These are phyloP conservation scores for Lytechinus variegatus DNA, from an alignment of 35 echinoderm and acorn worm genomes.

Conservation along the genomic window DNA sequence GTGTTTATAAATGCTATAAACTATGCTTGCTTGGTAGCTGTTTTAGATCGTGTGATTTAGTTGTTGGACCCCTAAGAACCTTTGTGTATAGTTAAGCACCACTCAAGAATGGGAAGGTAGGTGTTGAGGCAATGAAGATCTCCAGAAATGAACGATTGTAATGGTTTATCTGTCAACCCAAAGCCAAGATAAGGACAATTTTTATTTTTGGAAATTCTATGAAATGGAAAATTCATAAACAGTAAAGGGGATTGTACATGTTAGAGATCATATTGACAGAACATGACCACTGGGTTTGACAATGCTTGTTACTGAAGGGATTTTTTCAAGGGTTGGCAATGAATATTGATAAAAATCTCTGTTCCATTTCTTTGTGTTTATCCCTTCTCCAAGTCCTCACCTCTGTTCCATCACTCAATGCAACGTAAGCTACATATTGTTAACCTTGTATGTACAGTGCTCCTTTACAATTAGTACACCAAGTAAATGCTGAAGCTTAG, in stretches of 20 bases:
- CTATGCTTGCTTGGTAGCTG: slow-evolving; percentile 34
- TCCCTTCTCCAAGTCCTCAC: too few species aligned
- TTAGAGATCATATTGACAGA: too few species aligned
- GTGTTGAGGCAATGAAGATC: background rate
- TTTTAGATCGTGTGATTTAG: background rate
- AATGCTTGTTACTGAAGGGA: too few species aligned
- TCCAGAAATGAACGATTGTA: background rate
- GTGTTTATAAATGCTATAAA: slow-evolving; percentile 19
- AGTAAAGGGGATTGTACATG: too few species aligned
- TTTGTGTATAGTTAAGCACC: background rate
- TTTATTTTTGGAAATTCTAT: too few species aligned
- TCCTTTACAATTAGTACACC: background rate
- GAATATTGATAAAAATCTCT: too few species aligned
- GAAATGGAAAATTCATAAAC: too few species aligned
- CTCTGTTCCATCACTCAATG: too few species aligned
- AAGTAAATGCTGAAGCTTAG: background rate
- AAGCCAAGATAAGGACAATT: background rate
- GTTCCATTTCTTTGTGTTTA: too few species aligned
- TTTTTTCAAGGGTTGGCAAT: too few species aligned
- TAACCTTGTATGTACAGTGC: background rate
- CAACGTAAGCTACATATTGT: background rate
- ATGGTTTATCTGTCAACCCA: background rate
- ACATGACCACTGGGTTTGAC: too few species aligned
- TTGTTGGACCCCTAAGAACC: background rate
- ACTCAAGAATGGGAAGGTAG: background rate